Base-by-base conservation (phyloP, 2,888 invertebrate genomes). In the Hyles lineata region DNA sequence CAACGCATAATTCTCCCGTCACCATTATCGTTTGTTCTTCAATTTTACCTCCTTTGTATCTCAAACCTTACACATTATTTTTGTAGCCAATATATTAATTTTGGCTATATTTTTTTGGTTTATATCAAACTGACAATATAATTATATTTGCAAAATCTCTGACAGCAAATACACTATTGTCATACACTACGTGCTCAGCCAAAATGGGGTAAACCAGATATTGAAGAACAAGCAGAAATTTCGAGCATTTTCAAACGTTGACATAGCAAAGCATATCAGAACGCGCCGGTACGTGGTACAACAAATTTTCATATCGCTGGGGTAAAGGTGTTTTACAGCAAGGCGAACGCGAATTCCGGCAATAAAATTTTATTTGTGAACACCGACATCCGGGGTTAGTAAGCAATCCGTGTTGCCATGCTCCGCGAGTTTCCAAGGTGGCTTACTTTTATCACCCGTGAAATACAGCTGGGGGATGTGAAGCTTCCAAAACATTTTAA, bases 341-440 rank as follows among this genome's bases (percentile, higher is more conserved):
- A 77, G 74, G 78, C 76, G 76, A 80, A 82, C 82, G 79, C 77
- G 78, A 81, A 80, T 81, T 78, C 75, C 59, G 71, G 74, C 73
- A 70, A 77, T 82, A 82, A 81, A 81, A 81, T 77, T 81, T 79
- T 82, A 82, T 82, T 79, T 77, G 77, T 73, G 74, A 77, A 76
- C 77, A 70, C 70, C 60, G 69, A 29, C 19, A 70, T 50, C 58
- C 63, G 67, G 58, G 63, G 25, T 58, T 35, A 25, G 67, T 55
- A 50, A 50, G 29, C 21, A 55, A 63, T 55, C 19, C 23, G 58
- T 21, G 72, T 72, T 72, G 62, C 52, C 63, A 63, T 29, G 58
- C 35, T 58, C 23, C 32, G 23, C 21, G 5, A 32, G 21, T 55
- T 62, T n/a, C 11, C 21, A 55, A 71, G 25, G 21, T 55, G n/a